Conservation (phyloP, 2,797 vertebrate genomes). For the Hirundo rustica region DNA sequence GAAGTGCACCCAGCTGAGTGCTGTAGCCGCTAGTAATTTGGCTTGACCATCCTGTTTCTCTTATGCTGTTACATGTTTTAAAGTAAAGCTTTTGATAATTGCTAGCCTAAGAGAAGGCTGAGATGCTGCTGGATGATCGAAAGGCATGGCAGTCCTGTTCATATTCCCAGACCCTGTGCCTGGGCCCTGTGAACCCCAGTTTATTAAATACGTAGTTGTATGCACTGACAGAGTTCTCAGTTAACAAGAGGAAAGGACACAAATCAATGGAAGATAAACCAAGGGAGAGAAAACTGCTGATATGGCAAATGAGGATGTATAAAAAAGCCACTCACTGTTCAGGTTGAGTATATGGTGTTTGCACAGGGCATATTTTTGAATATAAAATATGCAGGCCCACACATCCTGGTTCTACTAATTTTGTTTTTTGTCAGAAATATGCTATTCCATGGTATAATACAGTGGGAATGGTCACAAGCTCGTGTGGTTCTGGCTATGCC, state of each 20-base stretch:
- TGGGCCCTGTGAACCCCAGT: not conserved
- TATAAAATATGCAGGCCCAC: not conserved
- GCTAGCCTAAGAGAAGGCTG: not conserved
- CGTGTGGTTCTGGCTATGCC: not conserved
- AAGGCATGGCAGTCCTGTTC: not conserved
- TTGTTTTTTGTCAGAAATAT: not conserved
- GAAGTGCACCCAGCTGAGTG: not conserved
- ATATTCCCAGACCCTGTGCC: not conserved
- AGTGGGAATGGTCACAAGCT: not conserved
- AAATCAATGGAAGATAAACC: not conserved
- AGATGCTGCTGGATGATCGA: not conserved
- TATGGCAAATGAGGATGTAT: not conserved
- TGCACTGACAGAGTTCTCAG: not conserved
- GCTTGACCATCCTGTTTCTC: not conserved
- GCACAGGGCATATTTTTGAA: not conserved
- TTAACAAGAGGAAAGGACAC: not conserved
- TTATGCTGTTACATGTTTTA: not conserved
- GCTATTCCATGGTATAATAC: fast-evolving
- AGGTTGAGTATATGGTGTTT: not conserved
- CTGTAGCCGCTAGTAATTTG: not conserved
- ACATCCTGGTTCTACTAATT: not conserved
- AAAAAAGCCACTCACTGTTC: not conserved
- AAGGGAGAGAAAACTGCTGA: not conserved
- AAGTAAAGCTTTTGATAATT: not conserved
- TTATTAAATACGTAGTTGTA: not conserved